These are phyloP conservation scores for Hetaerina titia DNA, from an alignment of 2,888 invertebrate genomes.

Conservation along the genomic window DNA sequence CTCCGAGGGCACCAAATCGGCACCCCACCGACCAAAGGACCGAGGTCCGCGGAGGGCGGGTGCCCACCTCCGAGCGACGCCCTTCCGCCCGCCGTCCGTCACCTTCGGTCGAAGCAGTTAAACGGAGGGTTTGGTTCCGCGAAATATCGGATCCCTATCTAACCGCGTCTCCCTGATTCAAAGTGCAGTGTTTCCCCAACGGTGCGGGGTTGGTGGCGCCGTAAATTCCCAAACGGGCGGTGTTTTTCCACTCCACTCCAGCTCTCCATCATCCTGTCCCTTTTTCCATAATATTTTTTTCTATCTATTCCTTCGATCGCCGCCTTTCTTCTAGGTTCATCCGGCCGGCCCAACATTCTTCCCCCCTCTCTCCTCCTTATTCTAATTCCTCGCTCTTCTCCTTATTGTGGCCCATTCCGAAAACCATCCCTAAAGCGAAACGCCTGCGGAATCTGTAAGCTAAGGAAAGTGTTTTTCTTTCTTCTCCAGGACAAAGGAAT, in stretches of 20 bases:
- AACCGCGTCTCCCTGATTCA: neutral
- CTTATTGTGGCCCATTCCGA: neutral
- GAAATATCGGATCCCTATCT: conserved; percentile 19
- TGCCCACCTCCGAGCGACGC: neutral
- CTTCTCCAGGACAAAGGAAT: neutral
- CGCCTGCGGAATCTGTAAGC: neutral
- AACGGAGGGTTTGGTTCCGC: neutral
- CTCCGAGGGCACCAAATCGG: too few species aligned
- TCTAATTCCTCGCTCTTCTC: neutral
- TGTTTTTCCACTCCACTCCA: neutral
- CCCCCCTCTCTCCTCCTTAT: neutral
- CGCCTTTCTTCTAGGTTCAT: neutral
- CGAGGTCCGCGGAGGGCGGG: too few species aligned
- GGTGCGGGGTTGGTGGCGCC: neutral
- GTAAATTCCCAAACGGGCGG: neutral
- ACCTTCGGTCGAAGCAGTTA: neutral
- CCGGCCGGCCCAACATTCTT: neutral
- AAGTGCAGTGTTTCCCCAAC: neutral
- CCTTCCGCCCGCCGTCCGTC: neutral
- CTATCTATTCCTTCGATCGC: neutral
- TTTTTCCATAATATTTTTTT: neutral
- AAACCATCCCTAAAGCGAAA: neutral
- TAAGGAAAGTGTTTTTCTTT: neutral
- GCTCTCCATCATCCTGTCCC: neutral
- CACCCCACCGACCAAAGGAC: too few species aligned